phyloP scores from a whole-genome alignment of 2,113 vertebrate genomes.

The Archocentrus centrarchus region DNA sequence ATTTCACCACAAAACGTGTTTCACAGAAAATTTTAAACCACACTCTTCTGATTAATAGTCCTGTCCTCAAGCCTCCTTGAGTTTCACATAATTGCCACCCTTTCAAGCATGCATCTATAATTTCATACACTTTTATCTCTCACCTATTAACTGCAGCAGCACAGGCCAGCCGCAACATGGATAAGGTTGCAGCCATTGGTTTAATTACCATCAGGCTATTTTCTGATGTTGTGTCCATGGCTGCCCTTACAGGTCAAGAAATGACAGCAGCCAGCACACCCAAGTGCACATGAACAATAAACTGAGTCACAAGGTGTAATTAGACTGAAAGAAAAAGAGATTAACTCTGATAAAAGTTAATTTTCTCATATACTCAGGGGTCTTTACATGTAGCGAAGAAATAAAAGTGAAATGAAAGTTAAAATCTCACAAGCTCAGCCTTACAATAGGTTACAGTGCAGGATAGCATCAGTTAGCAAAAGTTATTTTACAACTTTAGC shows the following conservation, averaged over 20 bases:
- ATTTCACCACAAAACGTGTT: conserved; percentile 58
- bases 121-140: conserved; percentile 81
- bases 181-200: conserved; percentile 78
- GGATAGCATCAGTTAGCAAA: not conserved
- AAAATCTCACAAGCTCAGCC: conserved; percentile 1
- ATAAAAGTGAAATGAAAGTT: conserved; percentile 4
- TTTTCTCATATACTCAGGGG: conserved; percentile 31
- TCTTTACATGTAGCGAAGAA: not conserved
- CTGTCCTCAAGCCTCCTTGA: conserved; percentile 78
- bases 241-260: conserved; percentile 72
- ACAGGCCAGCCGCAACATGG: conserved; percentile 65
- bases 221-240: conserved; percentile 65
- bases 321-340: conserved; percentile 48
- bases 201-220: conserved; percentile 83
- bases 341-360: conserved; percentile 47
- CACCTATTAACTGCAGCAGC: conserved; percentile 78
- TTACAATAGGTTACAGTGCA: not conserved
- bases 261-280: conserved; percentile 63
- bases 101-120: conserved; percentile 83
- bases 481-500: not conserved
- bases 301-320: conserved; percentile 67
- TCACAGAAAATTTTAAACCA: conserved; percentile 61
- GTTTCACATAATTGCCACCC: conserved; percentile 82
- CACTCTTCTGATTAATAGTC: conserved; percentile 79
- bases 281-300: conserved; percentile 58